A percentile compares a stretch with the other conserved stretches of the same genome.
phyloP scores from a whole-genome alignment of 2,888 invertebrate species.

The Mongoloraphidia duomilia region DNA sequence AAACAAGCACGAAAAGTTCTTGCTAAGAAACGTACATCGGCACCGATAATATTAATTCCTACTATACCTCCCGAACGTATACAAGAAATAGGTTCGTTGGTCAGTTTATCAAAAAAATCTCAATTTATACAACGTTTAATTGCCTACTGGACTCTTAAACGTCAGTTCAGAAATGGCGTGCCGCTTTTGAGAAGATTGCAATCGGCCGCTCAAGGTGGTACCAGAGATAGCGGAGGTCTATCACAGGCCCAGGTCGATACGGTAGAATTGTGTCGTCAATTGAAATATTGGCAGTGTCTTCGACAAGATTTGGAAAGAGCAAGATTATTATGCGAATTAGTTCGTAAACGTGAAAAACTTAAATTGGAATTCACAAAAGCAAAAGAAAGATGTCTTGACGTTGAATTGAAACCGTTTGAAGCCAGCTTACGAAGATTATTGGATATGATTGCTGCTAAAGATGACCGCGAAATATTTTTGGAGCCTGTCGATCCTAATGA shows the following conservation, averaged over 20 bases:
- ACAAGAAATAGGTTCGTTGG: slow-evolving; percentile 70
- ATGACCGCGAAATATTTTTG: slow-evolving; percentile 76
- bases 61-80: slow-evolving; percentile 82
- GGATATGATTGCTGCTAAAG: slow-evolving; percentile 61
- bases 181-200: slow-evolving; percentile 79
- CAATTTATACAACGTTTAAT: slow-evolving; percentile 80
- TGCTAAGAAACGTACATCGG: slow-evolving; percentile 77
- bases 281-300: slow-evolving; percentile 88
- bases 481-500: slow-evolving; percentile 83
- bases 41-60: slow-evolving; percentile 86
- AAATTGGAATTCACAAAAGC: slow-evolving; percentile 77
- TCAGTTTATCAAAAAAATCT: slow-evolving; percentile 57
- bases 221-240: slow-evolving; percentile 1
- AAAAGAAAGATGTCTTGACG: slow-evolving; percentile 65
- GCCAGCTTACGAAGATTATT: slow-evolving; percentile 64
- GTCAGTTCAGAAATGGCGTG: slow-evolving; percentile 90
- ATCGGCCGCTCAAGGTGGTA: slow-evolving; percentile 31
- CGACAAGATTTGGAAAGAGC: slow-evolving; percentile 90
- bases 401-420: slow-evolving; percentile 69
- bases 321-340: slow-evolving; percentile 81
- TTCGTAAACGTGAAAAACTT: slow-evolving; percentile 87
- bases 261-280: slow-evolving; percentile 64
- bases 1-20: slow-evolving; percentile 74
- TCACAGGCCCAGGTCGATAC: slow-evolving; percentile 33
- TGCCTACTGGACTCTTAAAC: slow-evolving; percentile 94